A percentile compares a stretch with the other conserved stretches of the same genome.
These are phyloP conservation scores for Lophochroa leadbeateri DNA, from an alignment of 2,113 vertebrate species.

Conservation along the genomic window DNA sequence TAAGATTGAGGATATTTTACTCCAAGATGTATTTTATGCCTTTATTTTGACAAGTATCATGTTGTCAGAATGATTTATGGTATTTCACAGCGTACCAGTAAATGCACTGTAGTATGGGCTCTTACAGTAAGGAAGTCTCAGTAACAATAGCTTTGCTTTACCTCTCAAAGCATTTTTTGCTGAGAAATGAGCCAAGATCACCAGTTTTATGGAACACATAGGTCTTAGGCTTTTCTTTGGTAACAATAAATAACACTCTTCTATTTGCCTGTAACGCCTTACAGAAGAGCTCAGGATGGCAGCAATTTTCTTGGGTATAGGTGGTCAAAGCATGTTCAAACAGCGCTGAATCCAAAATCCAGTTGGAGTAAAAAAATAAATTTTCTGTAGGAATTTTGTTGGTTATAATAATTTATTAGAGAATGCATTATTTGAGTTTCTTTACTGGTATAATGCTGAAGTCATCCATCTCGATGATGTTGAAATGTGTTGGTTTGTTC, in stretches of 20 bases:
- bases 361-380: neutral
- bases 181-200: neutral
- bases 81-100: constrained; percentile 40
- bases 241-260: neutral
- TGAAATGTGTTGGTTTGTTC: neutral
- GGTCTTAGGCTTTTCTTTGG: neutral
- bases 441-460: neutral
- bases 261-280: neutral
- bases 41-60: constrained; percentile 68
- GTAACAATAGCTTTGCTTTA: constrained; percentile 29
- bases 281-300: neutral
- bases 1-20: constrained; percentile 53
- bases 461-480: neutral
- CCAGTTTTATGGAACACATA: neutral
- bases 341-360: neutral
- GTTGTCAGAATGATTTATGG: constrained; percentile 70
- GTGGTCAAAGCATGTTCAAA: neutral
- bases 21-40: constrained; percentile 48
- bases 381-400: neutral
- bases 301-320: neutral
- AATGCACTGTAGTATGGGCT: constrained; percentile 21
- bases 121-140: constrained; percentile 36
- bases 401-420: neutral
- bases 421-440: neutral
- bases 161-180: neutral